Conservation (phyloP, 2,888 invertebrate species). For the Limnephilus marmoratus region DNA sequence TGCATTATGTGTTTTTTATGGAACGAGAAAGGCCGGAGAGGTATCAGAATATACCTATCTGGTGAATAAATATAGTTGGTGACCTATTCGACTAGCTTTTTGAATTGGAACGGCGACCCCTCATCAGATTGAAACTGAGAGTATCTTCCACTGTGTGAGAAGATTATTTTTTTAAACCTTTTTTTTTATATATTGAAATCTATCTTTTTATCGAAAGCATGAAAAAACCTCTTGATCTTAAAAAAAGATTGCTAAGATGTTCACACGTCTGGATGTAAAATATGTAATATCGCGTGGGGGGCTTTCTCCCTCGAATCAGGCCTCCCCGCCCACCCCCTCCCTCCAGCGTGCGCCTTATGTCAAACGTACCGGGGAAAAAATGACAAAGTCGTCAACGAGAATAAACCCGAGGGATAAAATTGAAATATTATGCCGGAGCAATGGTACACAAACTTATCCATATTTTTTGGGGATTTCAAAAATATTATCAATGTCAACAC, state of each 20-base stretch:
- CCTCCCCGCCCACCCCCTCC: not conserved
- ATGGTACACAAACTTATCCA: not conserved
- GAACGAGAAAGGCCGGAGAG: too few relatives aligned
- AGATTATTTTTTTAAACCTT: not conserved
- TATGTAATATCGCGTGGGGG: not conserved
- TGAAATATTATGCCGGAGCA: slow-evolving; percentile 5
- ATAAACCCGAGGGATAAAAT: slow-evolving; percentile 15
- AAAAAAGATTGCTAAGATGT: not conserved
- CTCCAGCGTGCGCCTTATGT: slow-evolving; percentile 25
- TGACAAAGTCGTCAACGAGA: slow-evolving; percentile 39
- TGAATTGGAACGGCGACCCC: too few relatives aligned
- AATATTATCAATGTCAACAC: too few relatives aligned
- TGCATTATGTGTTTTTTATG: too few relatives aligned
- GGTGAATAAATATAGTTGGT: too few relatives aligned
- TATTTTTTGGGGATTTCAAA: not conserved
- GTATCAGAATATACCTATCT: too few relatives aligned
- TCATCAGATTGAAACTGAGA: too few relatives aligned
- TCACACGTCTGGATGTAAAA: not conserved
- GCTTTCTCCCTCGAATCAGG: not conserved
- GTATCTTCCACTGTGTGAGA: too few relatives aligned
- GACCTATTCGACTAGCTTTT: too few relatives aligned
- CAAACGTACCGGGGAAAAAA: slow-evolving; percentile 35
- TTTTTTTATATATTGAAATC: not conserved
- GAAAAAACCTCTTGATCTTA: slow-evolving; percentile 9
- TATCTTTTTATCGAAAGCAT: not conserved